phyloP scores from a whole-genome alignment of 2,113 vertebrate species.

The Engystomops pustulosus region DNA sequence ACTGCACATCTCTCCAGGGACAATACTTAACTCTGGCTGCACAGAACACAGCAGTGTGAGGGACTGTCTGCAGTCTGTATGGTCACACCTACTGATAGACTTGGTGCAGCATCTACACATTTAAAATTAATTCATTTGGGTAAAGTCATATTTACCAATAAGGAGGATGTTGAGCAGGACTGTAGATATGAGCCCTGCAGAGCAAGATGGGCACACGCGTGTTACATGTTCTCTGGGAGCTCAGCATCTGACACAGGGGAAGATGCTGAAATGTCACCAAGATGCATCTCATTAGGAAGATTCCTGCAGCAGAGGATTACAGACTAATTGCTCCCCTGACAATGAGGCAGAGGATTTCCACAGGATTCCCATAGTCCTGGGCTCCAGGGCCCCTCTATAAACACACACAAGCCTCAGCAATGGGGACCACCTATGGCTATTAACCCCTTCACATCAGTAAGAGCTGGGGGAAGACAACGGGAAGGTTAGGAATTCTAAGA shows the following conservation, averaged over 20 bases:
- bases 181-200: no score
- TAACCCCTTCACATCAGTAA: not conserved
- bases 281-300: slow-evolving; percentile 17
- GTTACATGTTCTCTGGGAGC: not conserved
- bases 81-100: no score
- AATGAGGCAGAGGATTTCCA: slow-evolving; percentile 39
- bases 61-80: no score
- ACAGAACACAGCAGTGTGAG: no score
- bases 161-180: no score
- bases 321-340: slow-evolving; percentile 51
- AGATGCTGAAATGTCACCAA: slow-evolving; percentile 36
- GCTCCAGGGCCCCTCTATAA: not conserved
- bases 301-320: not conserved
- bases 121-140: no score
- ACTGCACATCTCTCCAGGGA: no score
- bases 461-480: not conserved
- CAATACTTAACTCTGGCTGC: no score
- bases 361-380: not conserved
- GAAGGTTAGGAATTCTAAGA: no score
- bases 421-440: not conserved
- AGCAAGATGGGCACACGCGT: not conserved
- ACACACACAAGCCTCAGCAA: not conserved
- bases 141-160: no score
- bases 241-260: not conserved
- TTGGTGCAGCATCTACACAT: no score